phyloP scores from a whole-genome alignment of 2,113 vertebrate species.

The Oceanodroma tethys region DNA sequence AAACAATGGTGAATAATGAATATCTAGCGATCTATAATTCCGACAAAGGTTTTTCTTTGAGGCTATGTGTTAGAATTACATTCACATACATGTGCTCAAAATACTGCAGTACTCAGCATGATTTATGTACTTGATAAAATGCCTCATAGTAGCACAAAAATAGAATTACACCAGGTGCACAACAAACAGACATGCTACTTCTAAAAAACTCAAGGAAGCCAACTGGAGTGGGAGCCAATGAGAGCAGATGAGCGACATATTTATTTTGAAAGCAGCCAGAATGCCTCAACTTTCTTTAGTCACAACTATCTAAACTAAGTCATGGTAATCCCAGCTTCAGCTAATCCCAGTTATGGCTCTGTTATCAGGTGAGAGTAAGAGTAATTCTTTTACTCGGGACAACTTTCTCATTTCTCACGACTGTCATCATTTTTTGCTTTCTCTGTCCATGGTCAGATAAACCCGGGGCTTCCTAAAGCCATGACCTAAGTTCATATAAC shows the following conservation, averaged over 20 bases:
- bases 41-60: slow-evolving; percentile 34
- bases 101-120: slow-evolving; percentile 17
- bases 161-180: slow-evolving; percentile 35
- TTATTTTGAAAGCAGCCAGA: slow-evolving; percentile 55
- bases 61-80: slow-evolving; percentile 10
- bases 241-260: slow-evolving; percentile 36
- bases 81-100: not conserved
- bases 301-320: slow-evolving; percentile 12
- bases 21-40: not conserved
- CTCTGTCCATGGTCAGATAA: not conserved
- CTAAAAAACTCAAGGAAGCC: slow-evolving; percentile 5
- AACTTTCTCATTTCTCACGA: not conserved
- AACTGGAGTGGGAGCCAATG: slow-evolving; percentile 16
- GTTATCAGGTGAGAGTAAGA: not conserved
- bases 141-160: slow-evolving; percentile 25
- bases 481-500: not conserved
- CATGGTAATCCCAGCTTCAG: not conserved
- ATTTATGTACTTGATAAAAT: slow-evolving; percentile 43
- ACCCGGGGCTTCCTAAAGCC: not conserved
- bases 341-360: not conserved
- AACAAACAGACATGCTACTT: slow-evolving; percentile 3
- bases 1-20: slow-evolving; percentile 32
- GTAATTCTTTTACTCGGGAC: not conserved
- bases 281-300: slow-evolving; percentile 36
- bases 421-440: not conserved